Evolutionary conservation across 2,113 vertebrate genomes (phyloP).

Genomic region (Leuciscus idus): DNA sequence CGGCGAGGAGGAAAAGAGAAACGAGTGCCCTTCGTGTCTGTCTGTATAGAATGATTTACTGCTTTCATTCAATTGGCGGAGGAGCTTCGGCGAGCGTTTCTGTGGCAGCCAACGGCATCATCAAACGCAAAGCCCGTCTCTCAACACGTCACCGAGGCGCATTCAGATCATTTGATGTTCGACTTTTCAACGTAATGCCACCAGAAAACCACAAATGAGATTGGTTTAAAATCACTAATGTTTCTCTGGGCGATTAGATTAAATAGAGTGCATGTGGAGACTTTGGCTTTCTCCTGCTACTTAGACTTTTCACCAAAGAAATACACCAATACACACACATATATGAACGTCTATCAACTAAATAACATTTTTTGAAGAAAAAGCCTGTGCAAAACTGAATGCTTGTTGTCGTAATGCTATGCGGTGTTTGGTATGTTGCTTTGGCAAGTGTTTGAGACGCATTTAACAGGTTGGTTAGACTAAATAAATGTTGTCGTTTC

Average conservation of each 20-base stretch:
- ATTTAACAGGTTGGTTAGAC: not conserved
- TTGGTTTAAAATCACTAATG: not conserved
- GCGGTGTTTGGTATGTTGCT: not conserved
- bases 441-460: not conserved
- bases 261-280: slow-evolving; percentile 20
- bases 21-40: not conserved
- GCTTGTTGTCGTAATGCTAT: not conserved
- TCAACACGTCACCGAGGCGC: slow-evolving; percentile 3
- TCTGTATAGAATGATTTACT: slow-evolving; percentile 16
- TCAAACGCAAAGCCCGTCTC: not conserved
- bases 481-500: not conserved
- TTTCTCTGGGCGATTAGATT: slow-evolving; percentile 15
- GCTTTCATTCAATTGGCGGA: slow-evolving; percentile 25
- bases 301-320: slow-evolving; percentile 17
- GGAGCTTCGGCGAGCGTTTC: not conserved
- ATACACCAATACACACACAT: not conserved
- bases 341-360: not conserved
- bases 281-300: not conserved
- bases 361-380: not conserved
- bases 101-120: not conserved
- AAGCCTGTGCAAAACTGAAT: not conserved
- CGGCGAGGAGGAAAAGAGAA: not conserved
- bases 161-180: not conserved
- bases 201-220: not conserved
- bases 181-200: not conserved